These are phyloP conservation scores for Phocides pigmalion DNA, from an alignment of 1,140 invertebrate species.

Conservation along the genomic window DNA sequence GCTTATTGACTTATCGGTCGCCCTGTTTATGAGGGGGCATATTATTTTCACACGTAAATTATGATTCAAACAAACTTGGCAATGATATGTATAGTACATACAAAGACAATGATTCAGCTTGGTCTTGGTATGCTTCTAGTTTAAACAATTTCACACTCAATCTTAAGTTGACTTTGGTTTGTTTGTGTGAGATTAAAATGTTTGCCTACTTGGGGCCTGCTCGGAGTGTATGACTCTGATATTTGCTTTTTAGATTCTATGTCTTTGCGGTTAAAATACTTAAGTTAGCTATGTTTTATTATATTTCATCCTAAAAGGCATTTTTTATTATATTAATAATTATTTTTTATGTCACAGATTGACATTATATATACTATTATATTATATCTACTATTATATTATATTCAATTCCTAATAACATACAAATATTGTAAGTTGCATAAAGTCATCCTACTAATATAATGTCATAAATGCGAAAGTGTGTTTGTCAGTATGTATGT, in stretches of 20 bases:
- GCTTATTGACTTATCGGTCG: constrained; percentile 70
- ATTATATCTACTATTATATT: no score
- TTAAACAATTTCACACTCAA: constrained; percentile 28
- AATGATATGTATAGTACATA: constrained; percentile 20
- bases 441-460: no score
- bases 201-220: constrained; percentile 22
- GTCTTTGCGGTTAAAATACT: background rate
- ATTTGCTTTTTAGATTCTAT: constrained; percentile 17
- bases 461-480: no score
- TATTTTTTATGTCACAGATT: no score
- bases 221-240: constrained; percentile 24
- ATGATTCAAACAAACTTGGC: constrained; percentile 40
- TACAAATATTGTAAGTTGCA: no score
- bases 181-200: constrained; percentile 32
- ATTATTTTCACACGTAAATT: constrained; percentile 54
- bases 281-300: background rate
- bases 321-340: no score
- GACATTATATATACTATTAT: no score
- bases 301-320: no score
- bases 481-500: no score
- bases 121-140: constrained; percentile 20
- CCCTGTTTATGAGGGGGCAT: constrained; percentile 61
- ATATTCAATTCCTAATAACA: no score
- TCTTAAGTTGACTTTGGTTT: constrained; percentile 16
- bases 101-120: constrained; percentile 26